A percentile compares a stretch with the other conserved stretches of the same genome.
Conservation (phyloP, 2,797 vertebrate genomes). For the Hybognathus amarus region DNA sequence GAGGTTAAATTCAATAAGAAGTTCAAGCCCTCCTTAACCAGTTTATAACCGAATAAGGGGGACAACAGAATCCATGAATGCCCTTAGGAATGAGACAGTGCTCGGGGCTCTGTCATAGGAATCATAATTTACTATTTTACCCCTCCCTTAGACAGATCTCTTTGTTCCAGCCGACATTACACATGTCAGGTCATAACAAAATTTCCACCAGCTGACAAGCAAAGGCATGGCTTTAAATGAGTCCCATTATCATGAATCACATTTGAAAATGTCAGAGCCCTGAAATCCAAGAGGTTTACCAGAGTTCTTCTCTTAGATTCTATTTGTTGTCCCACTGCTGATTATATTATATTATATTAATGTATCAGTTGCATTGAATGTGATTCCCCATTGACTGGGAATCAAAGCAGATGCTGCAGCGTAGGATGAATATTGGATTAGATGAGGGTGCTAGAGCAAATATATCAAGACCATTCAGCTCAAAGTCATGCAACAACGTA, state of each 20-base stretch:
- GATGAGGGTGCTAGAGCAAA: conserved; percentile 51
- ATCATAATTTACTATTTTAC: conserved; percentile 48
- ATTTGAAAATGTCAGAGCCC: conserved; percentile 59
- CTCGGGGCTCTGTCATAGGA: conserved; percentile 37
- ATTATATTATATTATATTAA: conserved; percentile 66
- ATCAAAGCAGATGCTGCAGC: conserved; percentile 53
- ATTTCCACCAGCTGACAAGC: conserved; percentile 55
- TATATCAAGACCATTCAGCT: conserved; percentile 45
- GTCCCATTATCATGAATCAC: conserved; percentile 59
- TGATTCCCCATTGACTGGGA: conserved; percentile 59
- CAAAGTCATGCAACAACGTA: conserved; percentile 21
- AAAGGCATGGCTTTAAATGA: conserved; percentile 55
- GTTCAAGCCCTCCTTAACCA: conserved; percentile 49
- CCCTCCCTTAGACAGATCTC: conserved; percentile 55
- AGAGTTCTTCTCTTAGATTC: conserved; percentile 37
- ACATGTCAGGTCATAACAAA: conserved; percentile 53
- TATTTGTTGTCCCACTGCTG: conserved; percentile 42
- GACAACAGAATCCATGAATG: conserved; percentile 57
- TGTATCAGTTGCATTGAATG: conserved; percentile 62
- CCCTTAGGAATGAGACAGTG: conserved; percentile 53
- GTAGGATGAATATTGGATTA: conserved; percentile 58
- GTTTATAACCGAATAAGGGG: conserved; percentile 54
- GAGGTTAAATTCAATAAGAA: conserved; percentile 51
- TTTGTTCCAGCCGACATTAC: conserved; percentile 53
- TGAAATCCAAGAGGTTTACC: conserved; percentile 38